Percentiles rank a stretch among this genome's conserved stretches.
Conservation (phyloP, 2,888 invertebrate species). For the Taphrorychus bicolor region DNA sequence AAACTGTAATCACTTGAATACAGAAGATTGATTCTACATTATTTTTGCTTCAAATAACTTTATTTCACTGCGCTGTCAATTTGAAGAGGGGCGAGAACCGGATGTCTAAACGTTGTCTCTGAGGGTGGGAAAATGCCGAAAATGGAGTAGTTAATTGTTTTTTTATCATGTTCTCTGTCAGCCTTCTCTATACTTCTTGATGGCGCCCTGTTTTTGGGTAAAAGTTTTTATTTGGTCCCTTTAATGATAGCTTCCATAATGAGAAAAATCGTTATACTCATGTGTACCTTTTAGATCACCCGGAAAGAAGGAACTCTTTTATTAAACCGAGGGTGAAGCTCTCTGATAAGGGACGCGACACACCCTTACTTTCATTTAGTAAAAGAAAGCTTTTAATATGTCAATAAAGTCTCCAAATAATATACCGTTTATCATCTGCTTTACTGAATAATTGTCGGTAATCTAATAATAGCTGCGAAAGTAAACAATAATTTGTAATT, state of each 20-base stretch:
- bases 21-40: conserved; percentile 29
- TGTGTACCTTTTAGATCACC: neutral
- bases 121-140: conserved; percentile 38
- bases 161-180: conserved; percentile 35
- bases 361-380: neutral
- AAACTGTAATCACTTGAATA: conserved; percentile 30
- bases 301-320: conserved; percentile 4
- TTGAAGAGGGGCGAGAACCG: conserved; percentile 36
- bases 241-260: conserved; percentile 32
- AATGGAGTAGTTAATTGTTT: conserved; percentile 40
- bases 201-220: conserved; percentile 24
- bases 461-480: no score
- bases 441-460: no score
- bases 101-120: conserved; percentile 37
- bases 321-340: conserved; percentile 7
- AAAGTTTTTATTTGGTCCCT: conserved; percentile 31
- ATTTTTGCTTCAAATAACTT: conserved; percentile 37
- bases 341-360: neutral
- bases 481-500: no score
- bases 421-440: no score
- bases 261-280: conserved; percentile 6
- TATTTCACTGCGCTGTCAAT: conserved; percentile 35
- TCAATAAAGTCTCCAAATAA: neutral
- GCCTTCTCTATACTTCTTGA: conserved; percentile 26
- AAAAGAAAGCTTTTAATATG: neutral